Evolutionary conservation across 2,888 invertebrate genomes (phyloP).

Genomic region (Gymnoscelis rufifasciata): DNA sequence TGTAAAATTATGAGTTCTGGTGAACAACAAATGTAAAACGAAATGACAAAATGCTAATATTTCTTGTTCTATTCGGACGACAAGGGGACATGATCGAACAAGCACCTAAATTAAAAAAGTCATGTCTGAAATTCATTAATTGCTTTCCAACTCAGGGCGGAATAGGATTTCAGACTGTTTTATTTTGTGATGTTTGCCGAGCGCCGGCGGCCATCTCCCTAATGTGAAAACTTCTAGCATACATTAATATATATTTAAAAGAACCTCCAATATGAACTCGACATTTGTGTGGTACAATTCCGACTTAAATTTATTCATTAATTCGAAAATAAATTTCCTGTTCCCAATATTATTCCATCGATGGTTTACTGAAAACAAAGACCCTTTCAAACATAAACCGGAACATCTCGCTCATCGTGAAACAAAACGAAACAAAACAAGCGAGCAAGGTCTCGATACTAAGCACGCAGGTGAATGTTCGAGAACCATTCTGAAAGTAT

Average conservation of each 20-base stretch:
- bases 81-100: slow-evolving; percentile 19
- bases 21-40: neutral
- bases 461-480: slow-evolving; percentile 18
- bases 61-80: slow-evolving; percentile 14
- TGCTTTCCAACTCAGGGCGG: neutral
- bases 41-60: neutral
- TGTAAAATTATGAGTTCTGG: no score
- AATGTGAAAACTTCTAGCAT: no score
- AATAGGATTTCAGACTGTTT: neutral
- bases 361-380: neutral
- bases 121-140: slow-evolving; percentile 6
- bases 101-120: slow-evolving; percentile 25
- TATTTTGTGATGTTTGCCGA: neutral
- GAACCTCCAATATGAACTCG: no score
- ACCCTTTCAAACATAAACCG: neutral
- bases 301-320: no score
- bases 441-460: slow-evolving; percentile 17
- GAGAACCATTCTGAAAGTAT: slow-evolving; percentile 18
- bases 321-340: no score
- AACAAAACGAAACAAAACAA: slow-evolving; percentile 17
- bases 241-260: no score
- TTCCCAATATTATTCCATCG: neutral
- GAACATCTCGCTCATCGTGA: slow-evolving; percentile 1
- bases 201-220: no score
- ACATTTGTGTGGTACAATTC: no score